A percentile compares a stretch with the other conserved stretches of the same genome.
These are phyloP conservation scores for Pheosia tremula DNA, from an alignment of 2,888 invertebrate genomes.

Conservation along the genomic window DNA sequence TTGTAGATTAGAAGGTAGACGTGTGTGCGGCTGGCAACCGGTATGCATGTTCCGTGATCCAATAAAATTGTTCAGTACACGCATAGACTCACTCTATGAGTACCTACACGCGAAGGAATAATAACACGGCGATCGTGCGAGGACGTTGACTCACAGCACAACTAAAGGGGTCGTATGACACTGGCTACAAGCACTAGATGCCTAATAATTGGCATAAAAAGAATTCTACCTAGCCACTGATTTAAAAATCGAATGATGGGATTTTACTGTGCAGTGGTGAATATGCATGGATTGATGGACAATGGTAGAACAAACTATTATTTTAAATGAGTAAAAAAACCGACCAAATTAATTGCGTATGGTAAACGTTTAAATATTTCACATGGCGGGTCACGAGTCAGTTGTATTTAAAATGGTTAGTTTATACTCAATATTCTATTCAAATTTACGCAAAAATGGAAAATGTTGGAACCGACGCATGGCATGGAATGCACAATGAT, in stretches of 20 bases:
- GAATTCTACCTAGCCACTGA: background rate
- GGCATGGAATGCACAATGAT: constrained; percentile 46
- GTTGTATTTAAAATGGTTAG: constrained; percentile 25
- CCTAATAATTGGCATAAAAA: constrained; percentile 19
- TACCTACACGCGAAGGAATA: constrained; percentile 49
- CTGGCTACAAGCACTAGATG: constrained; percentile 24
- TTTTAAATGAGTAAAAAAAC: constrained; percentile 2
- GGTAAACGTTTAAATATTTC: constrained; percentile 21
- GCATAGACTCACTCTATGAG: constrained; percentile 18
- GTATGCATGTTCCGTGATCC: constrained; percentile 17
- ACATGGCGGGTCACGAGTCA: constrained; percentile 26
- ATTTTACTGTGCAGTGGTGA: constrained; percentile 2
- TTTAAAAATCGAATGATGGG: too few relatives aligned
- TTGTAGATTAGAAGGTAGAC: background rate
- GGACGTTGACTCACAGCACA: constrained; percentile 47
- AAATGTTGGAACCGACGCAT: constrained; percentile 39
- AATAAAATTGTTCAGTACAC: constrained; percentile 53
- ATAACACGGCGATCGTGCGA: constrained; percentile 38
- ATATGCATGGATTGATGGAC: background rate
- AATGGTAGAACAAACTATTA: background rate
- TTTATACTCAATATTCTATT: constrained; percentile 47
- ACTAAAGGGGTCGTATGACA: constrained; percentile 31
- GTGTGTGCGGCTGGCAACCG: constrained; percentile 12
- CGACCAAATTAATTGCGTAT: constrained; percentile 15
- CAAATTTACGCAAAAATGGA: constrained; percentile 48